Percentiles rank a stretch among this genome's conserved stretches.
phyloP scores from a whole-genome alignment of 2,113 vertebrate genomes.

The Lepus timidus region DNA sequence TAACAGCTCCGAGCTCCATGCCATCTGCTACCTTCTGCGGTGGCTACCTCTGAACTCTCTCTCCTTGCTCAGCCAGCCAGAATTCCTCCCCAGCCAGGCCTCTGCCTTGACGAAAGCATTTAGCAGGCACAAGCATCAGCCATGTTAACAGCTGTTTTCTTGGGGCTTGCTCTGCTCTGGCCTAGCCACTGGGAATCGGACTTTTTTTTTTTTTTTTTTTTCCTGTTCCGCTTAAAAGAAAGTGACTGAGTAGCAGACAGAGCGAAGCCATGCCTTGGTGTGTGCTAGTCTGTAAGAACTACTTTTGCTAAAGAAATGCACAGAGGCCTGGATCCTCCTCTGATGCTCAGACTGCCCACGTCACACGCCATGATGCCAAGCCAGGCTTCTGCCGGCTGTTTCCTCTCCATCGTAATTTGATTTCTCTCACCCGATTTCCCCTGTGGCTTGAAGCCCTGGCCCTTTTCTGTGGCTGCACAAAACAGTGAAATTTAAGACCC shows the following conservation, averaged over 20 bases:
- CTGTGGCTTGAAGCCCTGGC: background rate
- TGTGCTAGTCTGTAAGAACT: background rate
- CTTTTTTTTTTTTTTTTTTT: background rate
- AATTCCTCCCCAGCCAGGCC: conserved; percentile 62
- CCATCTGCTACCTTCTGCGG: conserved; percentile 71
- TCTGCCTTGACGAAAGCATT: conserved; percentile 43
- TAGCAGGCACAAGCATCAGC: background rate
- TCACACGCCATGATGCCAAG: background rate
- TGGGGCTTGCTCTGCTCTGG: background rate
- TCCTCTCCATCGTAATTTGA: background rate
- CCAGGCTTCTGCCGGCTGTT: background rate
- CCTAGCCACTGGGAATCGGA: conserved; percentile 11
- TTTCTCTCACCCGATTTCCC: background rate
- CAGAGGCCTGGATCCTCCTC: background rate
- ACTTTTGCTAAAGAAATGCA: background rate
- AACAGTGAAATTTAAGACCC: background rate
- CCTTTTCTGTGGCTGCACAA: background rate
- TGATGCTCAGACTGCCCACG: background rate
- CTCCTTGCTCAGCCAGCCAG: conserved; percentile 59
- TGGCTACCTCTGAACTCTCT: conserved; percentile 59
- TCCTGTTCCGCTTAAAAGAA: conserved; percentile 19
- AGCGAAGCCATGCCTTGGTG: background rate
- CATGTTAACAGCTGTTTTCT: conserved; percentile 49
- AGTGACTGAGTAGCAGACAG: background rate
- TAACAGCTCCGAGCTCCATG: conserved; percentile 14